phyloP scores from a whole-genome alignment of 1,140 invertebrate genomes.

The Cydia fagiglandana region DNA sequence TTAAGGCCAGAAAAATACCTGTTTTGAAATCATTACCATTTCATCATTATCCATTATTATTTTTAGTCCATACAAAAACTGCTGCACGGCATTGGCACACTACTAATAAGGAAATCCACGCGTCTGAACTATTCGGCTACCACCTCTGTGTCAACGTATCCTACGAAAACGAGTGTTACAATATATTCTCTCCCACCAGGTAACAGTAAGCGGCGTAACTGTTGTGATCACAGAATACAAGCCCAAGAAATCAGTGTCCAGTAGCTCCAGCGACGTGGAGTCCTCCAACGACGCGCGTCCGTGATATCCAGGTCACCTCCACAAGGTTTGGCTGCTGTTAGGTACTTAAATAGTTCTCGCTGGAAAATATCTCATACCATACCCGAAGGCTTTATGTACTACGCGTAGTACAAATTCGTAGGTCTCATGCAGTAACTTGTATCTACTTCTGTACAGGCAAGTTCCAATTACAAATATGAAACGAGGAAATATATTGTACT shows the following conservation, averaged over 20 bases:
- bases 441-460: background rate
- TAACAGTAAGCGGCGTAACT: conserved; percentile 97
- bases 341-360: background rate
- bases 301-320: conserved; percentile 47
- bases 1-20: too few species aligned
- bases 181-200: conserved; percentile 72
- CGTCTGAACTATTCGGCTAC: too few species aligned
- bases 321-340: conserved; percentile 4
- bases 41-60: too few species aligned
- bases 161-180: background rate
- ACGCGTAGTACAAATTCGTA: background rate
- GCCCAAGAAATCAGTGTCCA: conserved; percentile 84
- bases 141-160: too few species aligned
- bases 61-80: too few species aligned
- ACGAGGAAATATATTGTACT: background rate
- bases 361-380: background rate
- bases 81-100: too few species aligned
- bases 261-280: conserved; percentile 74
- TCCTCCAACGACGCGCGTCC: conserved; percentile 74
- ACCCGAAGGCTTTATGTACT: background rate
- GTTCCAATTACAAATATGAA: background rate
- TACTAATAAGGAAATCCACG: too few species aligned
- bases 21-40: too few species aligned
- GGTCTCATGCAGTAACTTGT: background rate
- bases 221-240: conserved; percentile 98